Percentiles rank a stretch among this genome's conserved stretches.
phyloP scores from a whole-genome alignment of 2,113 vertebrate genomes.

The Turdus rufiventris region DNA sequence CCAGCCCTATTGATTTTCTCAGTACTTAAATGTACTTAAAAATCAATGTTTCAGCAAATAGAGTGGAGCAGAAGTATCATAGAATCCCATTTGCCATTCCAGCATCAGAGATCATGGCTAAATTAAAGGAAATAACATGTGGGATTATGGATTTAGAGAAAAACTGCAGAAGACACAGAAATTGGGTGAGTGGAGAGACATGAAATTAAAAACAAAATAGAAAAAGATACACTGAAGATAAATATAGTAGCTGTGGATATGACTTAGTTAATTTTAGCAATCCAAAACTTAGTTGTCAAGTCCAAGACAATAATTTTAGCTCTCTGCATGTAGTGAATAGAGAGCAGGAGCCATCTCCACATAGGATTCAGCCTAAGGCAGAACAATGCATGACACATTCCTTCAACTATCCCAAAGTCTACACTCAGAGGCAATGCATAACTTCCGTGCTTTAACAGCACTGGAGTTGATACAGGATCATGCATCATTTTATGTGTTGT shows the following conservation, averaged over 20 bases:
- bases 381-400: background rate
- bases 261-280: background rate
- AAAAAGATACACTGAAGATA: background rate
- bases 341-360: background rate
- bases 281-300: background rate
- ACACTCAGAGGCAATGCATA: background rate
- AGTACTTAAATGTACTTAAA: background rate
- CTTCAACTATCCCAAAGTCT: background rate
- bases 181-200: background rate
- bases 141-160: background rate
- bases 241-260: background rate
- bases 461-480: background rate
- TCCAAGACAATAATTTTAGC: background rate
- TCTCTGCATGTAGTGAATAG: background rate
- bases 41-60: conserved; percentile 28
- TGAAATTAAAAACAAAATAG: background rate
- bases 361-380: background rate
- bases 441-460: background rate
- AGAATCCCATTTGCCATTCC: background rate
- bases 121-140: background rate
- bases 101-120: background rate
- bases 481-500: background rate
- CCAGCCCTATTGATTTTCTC: background rate
- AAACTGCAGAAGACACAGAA: background rate
- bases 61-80: background rate